These are phyloP conservation scores for Pelecanoides urinatrix DNA, from an alignment of 2,113 vertebrate genomes.

Conservation along the genomic window DNA sequence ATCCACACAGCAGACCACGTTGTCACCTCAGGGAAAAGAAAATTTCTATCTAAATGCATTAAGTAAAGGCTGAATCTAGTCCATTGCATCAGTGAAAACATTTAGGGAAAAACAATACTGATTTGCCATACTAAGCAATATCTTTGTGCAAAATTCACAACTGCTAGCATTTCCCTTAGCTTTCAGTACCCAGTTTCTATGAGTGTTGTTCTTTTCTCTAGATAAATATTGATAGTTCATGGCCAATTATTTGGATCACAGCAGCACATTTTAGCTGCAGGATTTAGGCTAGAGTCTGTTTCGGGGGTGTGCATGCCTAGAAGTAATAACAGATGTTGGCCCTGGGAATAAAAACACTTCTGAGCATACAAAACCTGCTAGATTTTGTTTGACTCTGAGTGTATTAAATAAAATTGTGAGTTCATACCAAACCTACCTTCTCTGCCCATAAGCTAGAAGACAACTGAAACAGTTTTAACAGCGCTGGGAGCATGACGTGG, in stretches of 20 bases:
- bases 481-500: not conserved
- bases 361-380: not conserved
- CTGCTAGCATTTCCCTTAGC: not conserved
- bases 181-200: not conserved
- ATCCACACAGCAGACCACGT: not conserved
- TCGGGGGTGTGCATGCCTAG: not conserved
- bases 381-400: not conserved
- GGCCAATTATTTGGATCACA: not conserved
- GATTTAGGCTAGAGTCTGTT: not conserved
- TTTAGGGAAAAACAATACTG: not conserved
- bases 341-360: not conserved
- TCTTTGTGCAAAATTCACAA: not conserved
- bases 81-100: not conserved
- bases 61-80: not conserved
- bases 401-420: not conserved
- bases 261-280: not conserved
- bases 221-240: not conserved
- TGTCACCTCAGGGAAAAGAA: not conserved
- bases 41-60: not conserved
- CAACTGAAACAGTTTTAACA: not conserved
- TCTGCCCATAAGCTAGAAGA: not conserved
- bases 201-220: not conserved
- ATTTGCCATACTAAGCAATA: not conserved
- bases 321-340: not conserved
- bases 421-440: not conserved